Evolutionary conservation across 2,113 vertebrate species (phyloP).

Genomic region (Hypanus sabinus): DNA sequence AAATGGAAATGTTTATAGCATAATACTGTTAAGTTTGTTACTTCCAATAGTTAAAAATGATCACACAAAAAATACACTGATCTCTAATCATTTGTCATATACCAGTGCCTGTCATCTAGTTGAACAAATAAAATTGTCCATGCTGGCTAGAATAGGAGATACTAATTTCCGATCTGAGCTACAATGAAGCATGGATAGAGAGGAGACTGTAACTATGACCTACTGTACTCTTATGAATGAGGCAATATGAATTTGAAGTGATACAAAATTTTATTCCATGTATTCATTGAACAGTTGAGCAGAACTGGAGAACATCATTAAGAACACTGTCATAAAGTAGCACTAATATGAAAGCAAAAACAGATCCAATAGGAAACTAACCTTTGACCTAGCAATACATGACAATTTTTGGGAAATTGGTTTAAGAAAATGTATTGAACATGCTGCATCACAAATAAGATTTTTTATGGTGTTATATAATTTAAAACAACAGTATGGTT

Average conservation of each 20-base stretch:
- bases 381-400: not conserved
- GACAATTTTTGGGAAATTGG: not conserved
- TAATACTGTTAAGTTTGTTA: not conserved
- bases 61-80: not conserved
- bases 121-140: not conserved
- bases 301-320: not conserved
- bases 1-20: not conserved
- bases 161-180: not conserved
- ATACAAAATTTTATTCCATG: not conserved
- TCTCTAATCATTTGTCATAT: not conserved
- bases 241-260: not conserved
- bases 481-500: not conserved
- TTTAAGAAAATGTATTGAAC: not conserved
- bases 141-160: not conserved
- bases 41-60: not conserved
- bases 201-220: not conserved
- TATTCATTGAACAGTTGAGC: not conserved
- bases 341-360: not conserved
- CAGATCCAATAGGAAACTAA: not conserved
- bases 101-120: not conserved
- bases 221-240: not conserved
- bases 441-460: not conserved
- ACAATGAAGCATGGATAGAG: not conserved
- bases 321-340: not conserved
- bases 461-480: not conserved